These are phyloP conservation scores for Musca domestica DNA, from an alignment of 1,140 invertebrate genomes.

Conservation along the genomic window DNA sequence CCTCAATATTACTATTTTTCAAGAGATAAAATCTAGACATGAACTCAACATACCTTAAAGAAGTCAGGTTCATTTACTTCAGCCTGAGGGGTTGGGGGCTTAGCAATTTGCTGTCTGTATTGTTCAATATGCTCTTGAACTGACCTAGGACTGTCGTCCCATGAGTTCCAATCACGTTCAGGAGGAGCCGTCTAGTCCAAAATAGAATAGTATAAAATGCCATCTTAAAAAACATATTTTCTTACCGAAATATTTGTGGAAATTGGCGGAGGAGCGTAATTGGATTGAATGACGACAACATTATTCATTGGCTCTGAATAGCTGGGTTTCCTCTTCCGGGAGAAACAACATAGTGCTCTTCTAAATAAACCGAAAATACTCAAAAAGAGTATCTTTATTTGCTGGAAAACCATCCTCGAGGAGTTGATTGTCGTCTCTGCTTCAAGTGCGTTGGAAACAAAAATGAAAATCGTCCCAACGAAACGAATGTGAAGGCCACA, in stretches of 20 bases:
- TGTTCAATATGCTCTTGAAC: slow-evolving; percentile 53
- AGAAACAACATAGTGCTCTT: slow-evolving; percentile 50
- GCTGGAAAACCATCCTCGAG: slow-evolving; percentile 40
- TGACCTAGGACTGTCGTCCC: slow-evolving; percentile 51
- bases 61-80: slow-evolving; percentile 49
- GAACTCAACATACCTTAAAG: slow-evolving; percentile 46
- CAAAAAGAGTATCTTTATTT: slow-evolving; percentile 47
- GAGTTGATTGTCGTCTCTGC: not conserved
- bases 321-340: slow-evolving; percentile 44
- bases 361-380: slow-evolving; percentile 43
- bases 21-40: not conserved
- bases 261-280: not conserved
- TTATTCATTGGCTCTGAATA: slow-evolving; percentile 25
- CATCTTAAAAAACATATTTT: not conserved
- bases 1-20: no score
- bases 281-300: not conserved
- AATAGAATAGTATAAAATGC: not conserved
- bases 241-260: not conserved
- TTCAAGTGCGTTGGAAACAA: no score
- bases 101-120: slow-evolving; percentile 47
- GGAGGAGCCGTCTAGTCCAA: not conserved
- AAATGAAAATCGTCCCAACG: no score
- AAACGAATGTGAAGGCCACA: no score
- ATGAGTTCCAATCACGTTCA: slow-evolving; percentile 52
- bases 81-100: slow-evolving; percentile 45